Percentiles rank a stretch among this genome's conserved stretches.
These are phyloP conservation scores for Proteles cristata DNA, from an alignment of 2,113 vertebrate species.

Conservation along the genomic window DNA sequence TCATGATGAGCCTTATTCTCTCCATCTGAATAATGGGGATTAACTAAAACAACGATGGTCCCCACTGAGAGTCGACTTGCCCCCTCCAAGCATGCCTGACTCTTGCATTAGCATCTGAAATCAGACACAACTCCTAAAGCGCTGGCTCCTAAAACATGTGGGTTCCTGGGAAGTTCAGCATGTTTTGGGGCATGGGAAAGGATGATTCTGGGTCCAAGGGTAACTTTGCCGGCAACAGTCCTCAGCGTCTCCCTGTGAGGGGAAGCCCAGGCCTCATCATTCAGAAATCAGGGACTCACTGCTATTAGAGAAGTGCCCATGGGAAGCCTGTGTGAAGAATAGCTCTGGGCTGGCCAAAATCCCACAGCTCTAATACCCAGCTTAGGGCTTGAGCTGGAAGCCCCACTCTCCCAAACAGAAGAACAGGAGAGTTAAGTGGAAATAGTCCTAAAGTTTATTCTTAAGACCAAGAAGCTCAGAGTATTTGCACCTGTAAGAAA, in stretches of 20 bases:
- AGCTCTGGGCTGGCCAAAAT: neutral
- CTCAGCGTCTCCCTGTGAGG: neutral
- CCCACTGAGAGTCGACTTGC: neutral
- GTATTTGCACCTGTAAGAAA: neutral
- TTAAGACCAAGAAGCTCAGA: neutral
- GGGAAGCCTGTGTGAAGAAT: neutral
- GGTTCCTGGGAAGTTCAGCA: neutral
- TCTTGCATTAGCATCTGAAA: neutral
- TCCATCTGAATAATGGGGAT: neutral
- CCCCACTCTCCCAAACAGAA: neutral
- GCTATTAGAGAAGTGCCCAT: neutral
- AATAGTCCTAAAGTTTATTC: neutral
- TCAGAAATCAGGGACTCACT: neutral
- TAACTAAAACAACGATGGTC: neutral
- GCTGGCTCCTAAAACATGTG: neutral
- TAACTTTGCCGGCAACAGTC: neutral
- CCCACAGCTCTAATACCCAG: neutral
- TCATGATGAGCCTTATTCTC: neutral
- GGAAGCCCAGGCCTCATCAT: neutral
- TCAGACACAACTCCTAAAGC: neutral
- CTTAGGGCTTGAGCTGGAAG: neutral
- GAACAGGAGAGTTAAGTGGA: neutral
- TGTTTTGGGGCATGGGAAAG: neutral
- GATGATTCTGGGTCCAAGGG: neutral
- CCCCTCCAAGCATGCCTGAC: neutral